These are phyloP conservation scores for Hydractinia echinata DNA, from an alignment of 30 jellyfish, hydroid and myxozoan species.

Conservation along the genomic window DNA sequence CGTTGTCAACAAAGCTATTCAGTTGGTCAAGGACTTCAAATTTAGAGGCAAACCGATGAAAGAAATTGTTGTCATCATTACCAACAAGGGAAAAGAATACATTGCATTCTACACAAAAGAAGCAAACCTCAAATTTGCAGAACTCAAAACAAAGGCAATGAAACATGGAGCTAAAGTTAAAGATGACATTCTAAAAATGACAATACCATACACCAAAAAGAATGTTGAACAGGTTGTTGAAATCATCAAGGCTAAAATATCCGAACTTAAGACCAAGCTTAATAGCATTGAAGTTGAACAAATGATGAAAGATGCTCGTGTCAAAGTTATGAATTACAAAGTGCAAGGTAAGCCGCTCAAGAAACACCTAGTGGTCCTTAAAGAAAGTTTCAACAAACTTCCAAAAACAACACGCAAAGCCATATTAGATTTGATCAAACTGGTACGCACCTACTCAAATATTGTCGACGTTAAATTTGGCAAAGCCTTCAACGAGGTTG, in stretches of 20 bases:
- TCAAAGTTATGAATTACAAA: constrained; percentile 27
- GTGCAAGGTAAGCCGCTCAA: constrained; percentile 47
- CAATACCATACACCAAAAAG: constrained; percentile 67
- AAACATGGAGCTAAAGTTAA: neutral
- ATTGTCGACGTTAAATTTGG: constrained; percentile 7
- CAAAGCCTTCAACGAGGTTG: constrained; percentile 2
- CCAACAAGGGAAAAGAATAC: neutral
- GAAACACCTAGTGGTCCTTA: constrained; percentile 36
- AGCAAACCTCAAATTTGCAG: constrained; percentile 13
- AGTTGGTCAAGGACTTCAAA: constrained; percentile 79
- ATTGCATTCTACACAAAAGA: neutral
- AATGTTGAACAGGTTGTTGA: constrained; percentile 46
- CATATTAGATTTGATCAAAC: constrained; percentile 19
- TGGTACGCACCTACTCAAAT: constrained; percentile 24
- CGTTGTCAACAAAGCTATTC: constrained; percentile 65
- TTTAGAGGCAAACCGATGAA: constrained; percentile 82
- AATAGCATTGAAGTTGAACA: neutral
- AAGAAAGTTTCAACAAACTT: constrained; percentile 30
- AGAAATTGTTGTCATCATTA: constrained; percentile 27
- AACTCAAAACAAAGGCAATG: constrained; percentile 1
- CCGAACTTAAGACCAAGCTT: constrained; percentile 35
- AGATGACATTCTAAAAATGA: constrained; percentile 24
- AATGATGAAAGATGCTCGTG: constrained; percentile 4
- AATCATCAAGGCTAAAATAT: constrained; percentile 27
- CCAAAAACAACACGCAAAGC: constrained; percentile 56